Evolutionary conservation across 30 jellyfish, hydroid and myxozoan genomes (phyloP).

Genomic region (Haliclystus octoradiatus): DNA sequence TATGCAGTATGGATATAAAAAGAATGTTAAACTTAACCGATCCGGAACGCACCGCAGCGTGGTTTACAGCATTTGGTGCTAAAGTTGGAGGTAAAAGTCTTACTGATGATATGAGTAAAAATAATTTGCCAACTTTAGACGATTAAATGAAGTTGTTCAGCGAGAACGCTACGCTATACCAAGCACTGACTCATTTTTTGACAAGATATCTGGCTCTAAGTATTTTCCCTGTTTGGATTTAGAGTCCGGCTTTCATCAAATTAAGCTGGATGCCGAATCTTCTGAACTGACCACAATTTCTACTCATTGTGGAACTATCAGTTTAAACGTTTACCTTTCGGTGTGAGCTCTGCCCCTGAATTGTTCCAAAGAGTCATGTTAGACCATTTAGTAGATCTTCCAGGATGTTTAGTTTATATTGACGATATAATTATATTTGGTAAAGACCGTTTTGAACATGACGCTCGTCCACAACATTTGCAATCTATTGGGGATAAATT

Average conservation of each 20-base stretch:
- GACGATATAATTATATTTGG: neutral
- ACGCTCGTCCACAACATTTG: neutral
- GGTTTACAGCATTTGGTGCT: no score
- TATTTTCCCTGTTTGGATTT: neutral
- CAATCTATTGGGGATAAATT: neutral
- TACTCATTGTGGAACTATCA: neutral
- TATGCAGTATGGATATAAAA: no score
- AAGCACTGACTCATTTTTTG: neutral
- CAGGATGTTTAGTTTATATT: neutral
- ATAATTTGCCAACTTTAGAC: no score
- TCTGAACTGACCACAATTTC: neutral
- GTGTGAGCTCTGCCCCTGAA: neutral
- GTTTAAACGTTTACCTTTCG: neutral
- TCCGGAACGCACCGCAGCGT: no score
- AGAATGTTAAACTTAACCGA: no score
- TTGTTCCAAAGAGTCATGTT: neutral
- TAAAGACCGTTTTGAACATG: neutral
- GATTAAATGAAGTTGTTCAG: no score
- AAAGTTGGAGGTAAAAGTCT: no score
- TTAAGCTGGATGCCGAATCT: neutral
- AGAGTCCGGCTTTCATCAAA: neutral
- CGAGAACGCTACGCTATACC: neutral
- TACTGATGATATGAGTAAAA: no score
- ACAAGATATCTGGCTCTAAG: neutral
- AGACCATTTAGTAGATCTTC: neutral